Conservation (phyloP, 2,888 invertebrate species). For the Monopis laevigella region DNA sequence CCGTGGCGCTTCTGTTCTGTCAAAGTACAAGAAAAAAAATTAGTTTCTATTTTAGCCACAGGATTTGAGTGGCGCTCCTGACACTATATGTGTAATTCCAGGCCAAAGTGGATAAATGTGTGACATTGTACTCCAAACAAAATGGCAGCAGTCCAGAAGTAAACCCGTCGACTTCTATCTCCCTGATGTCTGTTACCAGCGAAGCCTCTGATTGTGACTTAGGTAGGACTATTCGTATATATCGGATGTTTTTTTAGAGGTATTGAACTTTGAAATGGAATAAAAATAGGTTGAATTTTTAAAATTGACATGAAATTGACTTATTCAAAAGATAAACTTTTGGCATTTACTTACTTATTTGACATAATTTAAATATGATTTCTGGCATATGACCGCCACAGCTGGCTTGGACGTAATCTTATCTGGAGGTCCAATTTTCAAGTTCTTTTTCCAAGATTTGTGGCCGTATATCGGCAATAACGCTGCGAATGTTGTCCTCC, state of each 20-base stretch:
- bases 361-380: too few relatives aligned
- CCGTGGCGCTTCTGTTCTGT: too few relatives aligned
- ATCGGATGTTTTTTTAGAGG: too few relatives aligned
- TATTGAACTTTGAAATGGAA: too few relatives aligned
- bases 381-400: conserved; percentile 22
- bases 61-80: too few relatives aligned
- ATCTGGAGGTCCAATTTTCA: conserved; percentile 23
- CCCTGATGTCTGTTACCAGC: conserved; percentile 21
- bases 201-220: background rate
- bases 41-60: too few relatives aligned
- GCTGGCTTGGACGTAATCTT: conserved; percentile 20
- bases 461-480: conserved; percentile 20
- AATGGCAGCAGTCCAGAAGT: conserved; percentile 1
- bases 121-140: conserved; percentile 24
- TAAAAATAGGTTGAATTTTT: too few relatives aligned
- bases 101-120: conserved; percentile 37
- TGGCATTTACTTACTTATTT: too few relatives aligned
- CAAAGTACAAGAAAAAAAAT: too few relatives aligned
- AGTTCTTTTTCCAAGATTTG: conserved; percentile 21
- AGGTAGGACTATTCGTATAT: background rate
- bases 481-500: conserved; percentile 20
- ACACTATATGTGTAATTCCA: conserved; percentile 25
- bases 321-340: conserved; percentile 8
- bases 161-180: conserved; percentile 16
- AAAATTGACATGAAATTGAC: conserved; percentile 6